A percentile compares a stretch with the other conserved stretches of the same genome.
phyloP scores from a whole-genome alignment of 2,113 vertebrate genomes.

The Pristiophorus japonicus region DNA sequence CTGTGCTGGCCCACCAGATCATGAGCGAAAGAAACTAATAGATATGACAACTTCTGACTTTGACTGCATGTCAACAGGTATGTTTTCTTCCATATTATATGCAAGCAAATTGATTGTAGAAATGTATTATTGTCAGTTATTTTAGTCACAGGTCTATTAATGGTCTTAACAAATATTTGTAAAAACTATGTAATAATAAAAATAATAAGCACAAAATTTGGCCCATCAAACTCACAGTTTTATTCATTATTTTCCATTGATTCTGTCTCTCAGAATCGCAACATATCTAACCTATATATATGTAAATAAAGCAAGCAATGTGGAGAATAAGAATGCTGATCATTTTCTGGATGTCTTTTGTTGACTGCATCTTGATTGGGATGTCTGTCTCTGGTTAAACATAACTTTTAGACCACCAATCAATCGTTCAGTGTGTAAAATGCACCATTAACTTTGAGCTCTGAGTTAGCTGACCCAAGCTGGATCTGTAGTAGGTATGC shows the following conservation, averaged over 20 bases:
- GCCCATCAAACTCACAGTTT: not conserved
- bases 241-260: not conserved
- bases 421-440: not conserved
- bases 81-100: not conserved
- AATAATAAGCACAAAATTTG: not conserved
- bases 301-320: not conserved
- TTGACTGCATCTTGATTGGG: not conserved
- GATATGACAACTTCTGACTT: conserved; percentile 82
- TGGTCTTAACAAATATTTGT: not conserved
- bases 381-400: not conserved
- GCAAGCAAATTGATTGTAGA: not conserved
- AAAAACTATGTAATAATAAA: not conserved
- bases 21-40: conserved; percentile 88
- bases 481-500: not conserved
- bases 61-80: conserved; percentile 90
- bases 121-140: not conserved
- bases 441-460: not conserved
- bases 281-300: not conserved
- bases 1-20: conserved; percentile 80
- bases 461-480: not conserved
- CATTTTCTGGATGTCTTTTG: not conserved
- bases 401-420: not conserved
- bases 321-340: not conserved
- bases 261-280: not conserved
- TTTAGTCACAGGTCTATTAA: not conserved